Percentiles rank a stretch among this genome's conserved stretches.
phyloP scores from a whole-genome alignment of 1,140 invertebrate species.

The Pteromalus puparum region DNA sequence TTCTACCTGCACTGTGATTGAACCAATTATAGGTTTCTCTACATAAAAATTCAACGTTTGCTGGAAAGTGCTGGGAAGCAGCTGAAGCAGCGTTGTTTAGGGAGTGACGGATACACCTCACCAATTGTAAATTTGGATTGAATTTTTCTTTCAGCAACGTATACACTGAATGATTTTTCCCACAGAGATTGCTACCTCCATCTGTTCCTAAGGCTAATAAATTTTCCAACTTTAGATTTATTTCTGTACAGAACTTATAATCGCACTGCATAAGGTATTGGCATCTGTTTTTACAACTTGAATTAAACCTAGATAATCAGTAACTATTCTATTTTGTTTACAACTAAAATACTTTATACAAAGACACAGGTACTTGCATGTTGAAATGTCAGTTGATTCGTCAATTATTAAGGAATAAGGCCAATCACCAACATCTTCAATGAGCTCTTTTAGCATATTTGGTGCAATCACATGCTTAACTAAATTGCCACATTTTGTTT shows the following conservation, averaged over 20 bases:
- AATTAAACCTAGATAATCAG: slow-evolving; percentile 20
- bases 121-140: slow-evolving; percentile 45
- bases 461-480: too few species aligned
- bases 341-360: slow-evolving; percentile 2
- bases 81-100: slow-evolving; percentile 55
- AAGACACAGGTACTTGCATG: too few species aligned
- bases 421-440: slow-evolving; percentile 7
- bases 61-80: slow-evolving; percentile 54
- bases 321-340: slow-evolving; percentile 5
- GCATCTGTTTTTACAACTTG: slow-evolving; percentile 15
- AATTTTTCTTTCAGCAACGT: slow-evolving; percentile 52
- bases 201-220: slow-evolving; percentile 47
- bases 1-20: slow-evolving; percentile 49
- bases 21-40: slow-evolving; percentile 60
- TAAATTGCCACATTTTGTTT: neutral
- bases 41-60: slow-evolving; percentile 55
- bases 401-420: neutral
- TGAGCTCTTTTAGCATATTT: slow-evolving; percentile 2
- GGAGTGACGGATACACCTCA: slow-evolving; percentile 55
- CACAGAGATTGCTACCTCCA: slow-evolving; percentile 51
- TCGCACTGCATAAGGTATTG: neutral
- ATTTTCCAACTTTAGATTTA: slow-evolving; percentile 42
- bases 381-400: too few species aligned
- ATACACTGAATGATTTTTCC: slow-evolving; percentile 53
- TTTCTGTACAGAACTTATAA: slow-evolving; percentile 37